phyloP scores from a whole-genome alignment of 2,113 vertebrate species.

The Galbula dea region DNA sequence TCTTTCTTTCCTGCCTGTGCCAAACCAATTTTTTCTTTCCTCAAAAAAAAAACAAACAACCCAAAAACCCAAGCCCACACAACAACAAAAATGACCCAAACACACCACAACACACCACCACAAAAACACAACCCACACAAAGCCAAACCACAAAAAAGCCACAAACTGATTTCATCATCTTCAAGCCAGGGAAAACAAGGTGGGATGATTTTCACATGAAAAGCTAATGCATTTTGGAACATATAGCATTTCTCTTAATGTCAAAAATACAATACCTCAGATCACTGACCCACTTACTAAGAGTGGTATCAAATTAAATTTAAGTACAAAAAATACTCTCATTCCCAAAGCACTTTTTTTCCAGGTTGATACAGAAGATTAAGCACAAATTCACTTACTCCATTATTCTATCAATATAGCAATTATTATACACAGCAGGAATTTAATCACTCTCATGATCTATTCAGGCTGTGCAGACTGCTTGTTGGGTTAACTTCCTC shows the following conservation, averaged over 20 bases:
- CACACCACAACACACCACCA: no score
- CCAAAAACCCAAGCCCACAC: no score
- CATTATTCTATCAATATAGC: not conserved
- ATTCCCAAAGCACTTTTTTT: not conserved
- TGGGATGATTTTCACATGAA: not conserved
- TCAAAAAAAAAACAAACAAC: not conserved
- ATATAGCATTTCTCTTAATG: not conserved
- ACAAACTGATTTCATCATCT: not conserved
- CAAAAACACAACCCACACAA: no score
- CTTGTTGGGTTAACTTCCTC: not conserved
- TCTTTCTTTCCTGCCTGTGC: not conserved
- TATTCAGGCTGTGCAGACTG: not conserved
- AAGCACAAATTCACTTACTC: conserved; percentile 15
- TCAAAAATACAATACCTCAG: not conserved
- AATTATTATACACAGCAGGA: conserved; percentile 51
- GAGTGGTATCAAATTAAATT: conserved; percentile 11
- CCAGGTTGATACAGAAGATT: conserved; percentile 27
- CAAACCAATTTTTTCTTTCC: not conserved
- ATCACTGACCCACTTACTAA: conserved; percentile 25
- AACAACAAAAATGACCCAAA: no score
- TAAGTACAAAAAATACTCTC: not conserved
- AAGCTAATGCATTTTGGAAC: not conserved
- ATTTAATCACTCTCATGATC: conserved; percentile 3
- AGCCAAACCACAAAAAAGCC: no score
- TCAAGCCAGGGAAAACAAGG: not conserved